phyloP scores from a whole-genome alignment of 2,113 vertebrate genomes.

The Cryptotis parvus region DNA sequence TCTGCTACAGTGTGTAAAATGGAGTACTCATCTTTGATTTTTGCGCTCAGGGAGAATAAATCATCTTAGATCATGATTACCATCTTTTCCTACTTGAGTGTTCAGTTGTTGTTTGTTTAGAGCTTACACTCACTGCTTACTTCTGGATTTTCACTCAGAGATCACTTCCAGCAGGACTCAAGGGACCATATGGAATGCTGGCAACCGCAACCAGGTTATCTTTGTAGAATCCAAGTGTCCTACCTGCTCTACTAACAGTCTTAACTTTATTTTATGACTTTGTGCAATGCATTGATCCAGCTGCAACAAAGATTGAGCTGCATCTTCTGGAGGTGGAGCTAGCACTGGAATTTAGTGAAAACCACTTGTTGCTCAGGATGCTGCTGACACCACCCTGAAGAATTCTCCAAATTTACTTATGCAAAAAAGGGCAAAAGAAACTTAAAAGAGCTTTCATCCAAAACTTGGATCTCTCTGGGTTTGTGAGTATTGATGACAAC shows the following conservation, averaged over 20 bases:
- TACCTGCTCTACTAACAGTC: too few species aligned
- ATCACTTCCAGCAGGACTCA: too few species aligned
- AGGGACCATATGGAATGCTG: too few species aligned
- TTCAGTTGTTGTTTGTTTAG: too few species aligned
- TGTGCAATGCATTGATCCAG: neutral
- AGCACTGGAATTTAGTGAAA: rapidly evolving
- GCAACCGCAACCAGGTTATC: too few species aligned
- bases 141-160: too few species aligned
- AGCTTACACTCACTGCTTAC: too few species aligned
- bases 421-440: neutral
- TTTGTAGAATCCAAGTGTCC: too few species aligned
- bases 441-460: neutral
- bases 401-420: neutral
- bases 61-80: too few species aligned
- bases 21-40: neutral
- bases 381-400: too few species aligned
- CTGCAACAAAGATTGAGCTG: neutral
- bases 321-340: rapidly evolving
- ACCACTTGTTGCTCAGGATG: neutral
- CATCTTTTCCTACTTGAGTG: too few species aligned
- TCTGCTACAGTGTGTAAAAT: neutral
- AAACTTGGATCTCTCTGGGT: neutral
- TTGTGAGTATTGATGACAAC: neutral
- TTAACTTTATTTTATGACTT: neutral
- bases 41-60: neutral